phyloP scores from a whole-genome alignment of 2,888 invertebrate genomes.

The Ochlodes sylvanus region DNA sequence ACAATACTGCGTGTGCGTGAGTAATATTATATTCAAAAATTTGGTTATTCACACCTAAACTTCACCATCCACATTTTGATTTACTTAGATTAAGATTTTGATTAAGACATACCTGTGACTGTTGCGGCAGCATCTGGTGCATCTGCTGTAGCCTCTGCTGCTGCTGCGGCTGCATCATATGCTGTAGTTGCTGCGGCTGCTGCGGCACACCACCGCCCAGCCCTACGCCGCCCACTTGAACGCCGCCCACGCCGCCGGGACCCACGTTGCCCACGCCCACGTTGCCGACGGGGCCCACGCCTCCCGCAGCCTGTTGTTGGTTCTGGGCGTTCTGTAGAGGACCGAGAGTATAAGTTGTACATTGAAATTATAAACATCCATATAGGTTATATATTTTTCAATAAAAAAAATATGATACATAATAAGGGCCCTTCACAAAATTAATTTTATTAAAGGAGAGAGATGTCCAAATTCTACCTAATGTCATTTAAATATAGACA shows the following conservation, averaged over 20 bases:
- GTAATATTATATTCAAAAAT: no score
- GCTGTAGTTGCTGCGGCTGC: slow-evolving; percentile 81
- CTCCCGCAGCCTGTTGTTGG: slow-evolving; percentile 68
- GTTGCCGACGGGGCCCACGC: slow-evolving; percentile 50
- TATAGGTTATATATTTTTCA: no score
- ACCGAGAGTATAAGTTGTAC: background rate
- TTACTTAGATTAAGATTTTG: no score
- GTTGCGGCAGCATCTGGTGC: slow-evolving; percentile 84
- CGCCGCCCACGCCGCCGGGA: slow-evolving; percentile 56
- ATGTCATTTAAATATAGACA: no score
- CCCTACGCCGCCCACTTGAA: slow-evolving; percentile 63
- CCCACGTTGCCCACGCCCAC: slow-evolving; percentile 54
- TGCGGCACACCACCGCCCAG: slow-evolving; percentile 67
- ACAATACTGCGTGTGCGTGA: no score
- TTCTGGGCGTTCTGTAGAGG: slow-evolving; percentile 79
- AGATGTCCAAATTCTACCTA: no score
- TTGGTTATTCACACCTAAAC: no score
- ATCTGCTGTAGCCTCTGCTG: slow-evolving; percentile 84
- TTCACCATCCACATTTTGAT: no score
- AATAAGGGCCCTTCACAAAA: no score
- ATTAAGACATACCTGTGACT: slow-evolving; percentile 79
- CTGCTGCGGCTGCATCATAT: slow-evolving; percentile 86
- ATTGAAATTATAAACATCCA: no score
- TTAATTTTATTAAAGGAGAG: no score
- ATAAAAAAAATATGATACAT: no score